Evolutionary conservation across 1,140 invertebrate species (phyloP).

Genomic region (Centruroides vittatus): DNA sequence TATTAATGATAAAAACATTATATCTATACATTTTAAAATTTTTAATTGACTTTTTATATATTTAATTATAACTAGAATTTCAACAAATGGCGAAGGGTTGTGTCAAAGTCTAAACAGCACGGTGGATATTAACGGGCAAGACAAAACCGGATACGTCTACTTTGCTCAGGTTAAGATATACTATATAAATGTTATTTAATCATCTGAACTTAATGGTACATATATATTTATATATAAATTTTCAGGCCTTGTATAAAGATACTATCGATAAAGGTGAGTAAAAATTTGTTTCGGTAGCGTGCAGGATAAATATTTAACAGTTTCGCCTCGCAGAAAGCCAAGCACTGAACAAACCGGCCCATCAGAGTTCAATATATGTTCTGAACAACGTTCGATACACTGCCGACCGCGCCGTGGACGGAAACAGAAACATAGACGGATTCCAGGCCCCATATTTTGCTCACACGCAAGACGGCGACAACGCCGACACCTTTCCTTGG

Average conservation of each 20-base stretch:
- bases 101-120: constrained; percentile 11
- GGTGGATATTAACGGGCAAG: constrained; percentile 7
- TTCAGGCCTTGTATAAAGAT: constrained; percentile 11
- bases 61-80: neutral
- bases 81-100: constrained; percentile 2
- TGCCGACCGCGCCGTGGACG: constrained; percentile 17
- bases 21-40: too few relatives aligned
- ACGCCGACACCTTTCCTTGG: constrained; percentile 17
- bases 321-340: constrained; percentile 4
- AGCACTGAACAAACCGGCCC: constrained; percentile 15
- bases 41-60: too few relatives aligned
- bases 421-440: constrained; percentile 15
- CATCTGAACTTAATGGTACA: too few relatives aligned
- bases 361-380: constrained; percentile 18
- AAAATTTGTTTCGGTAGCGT: too few relatives aligned
- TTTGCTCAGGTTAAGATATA: constrained; percentile 10
- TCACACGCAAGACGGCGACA: constrained; percentile 16
- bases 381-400: constrained; percentile 17
- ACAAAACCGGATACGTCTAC: constrained; percentile 11
- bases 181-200: too few relatives aligned
- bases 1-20: too few relatives aligned
- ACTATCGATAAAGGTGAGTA: constrained; percentile 8
- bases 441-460: constrained; percentile 18
- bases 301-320: too few relatives aligned
- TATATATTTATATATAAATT: neutral